These are phyloP conservation scores for Ailurus styani DNA, from an alignment of 2,113 vertebrate genomes.

Conservation along the genomic window DNA sequence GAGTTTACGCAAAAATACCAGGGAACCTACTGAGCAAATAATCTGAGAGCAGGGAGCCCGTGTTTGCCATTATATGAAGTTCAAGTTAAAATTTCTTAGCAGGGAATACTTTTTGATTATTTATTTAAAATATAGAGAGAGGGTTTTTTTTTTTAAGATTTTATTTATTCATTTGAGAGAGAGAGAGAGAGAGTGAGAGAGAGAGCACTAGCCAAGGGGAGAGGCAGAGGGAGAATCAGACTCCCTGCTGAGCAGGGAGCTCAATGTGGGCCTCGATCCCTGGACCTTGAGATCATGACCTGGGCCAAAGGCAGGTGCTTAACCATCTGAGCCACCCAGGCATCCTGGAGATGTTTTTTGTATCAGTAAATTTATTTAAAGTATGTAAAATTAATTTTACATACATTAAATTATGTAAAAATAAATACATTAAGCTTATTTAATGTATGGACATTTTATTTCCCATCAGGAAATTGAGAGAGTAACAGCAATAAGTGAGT, in stretches of 20 bases:
- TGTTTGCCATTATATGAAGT: neutral
- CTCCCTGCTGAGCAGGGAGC: neutral
- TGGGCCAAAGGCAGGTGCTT: neutral
- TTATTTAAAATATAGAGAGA: constrained; percentile 29
- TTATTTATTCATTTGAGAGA: neutral
- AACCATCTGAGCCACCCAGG: neutral
- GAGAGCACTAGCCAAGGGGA: neutral
- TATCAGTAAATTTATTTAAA: neutral
- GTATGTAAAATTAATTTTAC: neutral
- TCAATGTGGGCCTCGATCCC: neutral
- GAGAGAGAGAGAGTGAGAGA: neutral
- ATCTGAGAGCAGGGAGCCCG: neutral
- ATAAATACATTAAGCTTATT: neutral
- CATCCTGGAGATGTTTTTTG: neutral
- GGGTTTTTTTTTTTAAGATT: neutral
- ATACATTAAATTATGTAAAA: too few species aligned
- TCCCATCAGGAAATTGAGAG: neutral
- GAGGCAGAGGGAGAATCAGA: neutral
- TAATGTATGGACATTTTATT: constrained; percentile 8
- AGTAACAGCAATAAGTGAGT: neutral
- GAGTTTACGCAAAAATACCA: neutral
- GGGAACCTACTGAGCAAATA: neutral
- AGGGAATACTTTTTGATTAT: neutral
- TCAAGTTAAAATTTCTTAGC: neutral
- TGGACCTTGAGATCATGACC: neutral